Conservation (phyloP, 1,140 invertebrate species). For the Aleiodes sp. region DNA sequence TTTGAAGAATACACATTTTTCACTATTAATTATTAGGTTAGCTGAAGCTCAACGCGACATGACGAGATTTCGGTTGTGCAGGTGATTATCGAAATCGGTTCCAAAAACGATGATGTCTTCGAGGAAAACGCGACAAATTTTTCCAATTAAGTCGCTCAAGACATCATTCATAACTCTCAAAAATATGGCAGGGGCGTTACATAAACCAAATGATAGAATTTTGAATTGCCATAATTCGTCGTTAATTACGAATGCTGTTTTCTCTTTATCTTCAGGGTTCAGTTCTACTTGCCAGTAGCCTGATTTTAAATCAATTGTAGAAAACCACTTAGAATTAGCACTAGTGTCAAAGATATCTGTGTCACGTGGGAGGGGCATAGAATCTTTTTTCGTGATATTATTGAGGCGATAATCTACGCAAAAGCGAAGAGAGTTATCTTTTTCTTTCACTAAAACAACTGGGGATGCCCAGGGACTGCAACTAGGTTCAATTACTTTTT, state of each 20-base stretch:
- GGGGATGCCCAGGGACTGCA: slow-evolving; percentile 40
- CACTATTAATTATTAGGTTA: slow-evolving; percentile 29
- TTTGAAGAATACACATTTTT: no score
- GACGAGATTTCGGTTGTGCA: slow-evolving; percentile 32
- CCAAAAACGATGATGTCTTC: no score
- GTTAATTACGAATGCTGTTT: slow-evolving; percentile 58
- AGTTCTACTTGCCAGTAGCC: slow-evolving; percentile 57
- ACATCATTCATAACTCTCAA: slow-evolving; percentile 35
- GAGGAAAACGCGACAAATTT: no score
- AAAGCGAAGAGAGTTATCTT: slow-evolving; percentile 56
- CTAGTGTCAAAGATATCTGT: slow-evolving; percentile 32
- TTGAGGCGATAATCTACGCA: slow-evolving; percentile 65
- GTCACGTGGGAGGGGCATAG: slow-evolving; percentile 37
- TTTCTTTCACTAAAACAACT: slow-evolving; percentile 62
- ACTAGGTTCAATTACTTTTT: no score
- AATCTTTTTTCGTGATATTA: slow-evolving; percentile 45
- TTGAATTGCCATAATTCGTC: no score
- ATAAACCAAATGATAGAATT: slow-evolving; percentile 45
- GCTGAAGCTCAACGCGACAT: slow-evolving; percentile 36
- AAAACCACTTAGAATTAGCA: slow-evolving; percentile 33
- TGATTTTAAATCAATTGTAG: slow-evolving; percentile 42
- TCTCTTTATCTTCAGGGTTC: slow-evolving; percentile 39
- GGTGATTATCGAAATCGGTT: slow-evolving; percentile 42
- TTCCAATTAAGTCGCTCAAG: slow-evolving; percentile 13
- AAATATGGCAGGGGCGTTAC: slow-evolving; percentile 41